phyloP scores from a whole-genome alignment of 2,797 vertebrate species.

The Sebastiscus albofasciatus region DNA sequence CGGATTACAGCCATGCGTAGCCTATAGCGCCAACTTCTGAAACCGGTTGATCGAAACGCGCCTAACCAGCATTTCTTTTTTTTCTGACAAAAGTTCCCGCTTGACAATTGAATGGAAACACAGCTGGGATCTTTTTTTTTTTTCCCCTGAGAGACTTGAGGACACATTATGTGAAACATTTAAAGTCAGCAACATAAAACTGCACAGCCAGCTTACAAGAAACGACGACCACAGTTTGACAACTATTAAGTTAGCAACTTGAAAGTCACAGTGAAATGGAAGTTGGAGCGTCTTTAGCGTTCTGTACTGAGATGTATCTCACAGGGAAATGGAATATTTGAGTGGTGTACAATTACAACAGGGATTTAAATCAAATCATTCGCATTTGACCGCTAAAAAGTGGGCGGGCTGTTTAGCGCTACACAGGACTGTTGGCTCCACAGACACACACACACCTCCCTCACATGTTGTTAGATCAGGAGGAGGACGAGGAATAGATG shows the following conservation, averaged over 20 bases:
- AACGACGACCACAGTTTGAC: neutral
- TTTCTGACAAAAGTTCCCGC: neutral
- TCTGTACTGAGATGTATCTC: too few species aligned
- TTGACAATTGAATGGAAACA: neutral
- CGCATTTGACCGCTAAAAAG: neutral
- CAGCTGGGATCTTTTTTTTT: neutral
- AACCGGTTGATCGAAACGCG: too few species aligned
- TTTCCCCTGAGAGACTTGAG: neutral
- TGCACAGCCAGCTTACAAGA: neutral
- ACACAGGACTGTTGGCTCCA: neutral
- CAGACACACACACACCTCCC: too few species aligned
- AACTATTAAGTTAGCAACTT: neutral
- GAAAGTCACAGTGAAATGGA: neutral
- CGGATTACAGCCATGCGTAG: fast-evolving
- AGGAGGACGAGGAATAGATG: too few species aligned
- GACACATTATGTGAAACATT: neutral
- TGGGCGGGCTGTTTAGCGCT: neutral
- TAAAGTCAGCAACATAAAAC: neutral
- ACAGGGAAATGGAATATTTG: too few species aligned
- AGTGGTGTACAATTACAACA: too few species aligned
- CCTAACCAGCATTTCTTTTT: fast-evolving
- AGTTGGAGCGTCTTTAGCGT: too few species aligned
- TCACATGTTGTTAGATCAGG: too few species aligned
- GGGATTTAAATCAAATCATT: neutral
- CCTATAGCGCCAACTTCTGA: neutral